Percentiles rank a stretch among this genome's conserved stretches.
Conservation (phyloP, 1,140 invertebrate genomes). For the Temnothorax curvispinosus region DNA sequence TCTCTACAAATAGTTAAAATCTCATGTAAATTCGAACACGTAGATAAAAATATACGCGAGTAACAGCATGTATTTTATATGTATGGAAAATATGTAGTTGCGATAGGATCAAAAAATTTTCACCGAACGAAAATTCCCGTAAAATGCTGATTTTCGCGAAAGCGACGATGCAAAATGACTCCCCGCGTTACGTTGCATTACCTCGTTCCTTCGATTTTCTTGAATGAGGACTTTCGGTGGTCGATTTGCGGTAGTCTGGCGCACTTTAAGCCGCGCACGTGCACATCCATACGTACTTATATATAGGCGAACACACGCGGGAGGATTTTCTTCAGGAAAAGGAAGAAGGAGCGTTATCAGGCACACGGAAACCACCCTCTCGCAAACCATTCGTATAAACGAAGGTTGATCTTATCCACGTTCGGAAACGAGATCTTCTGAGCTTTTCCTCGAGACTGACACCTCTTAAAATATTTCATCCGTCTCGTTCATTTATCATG, state of each 20-base stretch:
- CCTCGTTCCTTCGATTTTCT: neutral
- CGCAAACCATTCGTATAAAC: conserved; percentile 62
- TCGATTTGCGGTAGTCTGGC: conserved; percentile 52
- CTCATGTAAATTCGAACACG: neutral
- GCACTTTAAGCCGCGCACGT: conserved; percentile 9
- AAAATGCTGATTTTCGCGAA: conserved; percentile 29
- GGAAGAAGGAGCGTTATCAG: conserved; percentile 69
- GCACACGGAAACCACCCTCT: conserved; percentile 62
- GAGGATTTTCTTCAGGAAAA: neutral
- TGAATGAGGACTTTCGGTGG: conserved; percentile 41
- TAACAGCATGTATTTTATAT: neutral
- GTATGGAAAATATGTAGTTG: neutral
- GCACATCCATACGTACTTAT: neutral
- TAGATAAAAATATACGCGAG: neutral
- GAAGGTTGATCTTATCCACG: conserved; percentile 68
- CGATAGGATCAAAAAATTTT: conserved; percentile 17
- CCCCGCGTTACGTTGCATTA: conserved; percentile 21
- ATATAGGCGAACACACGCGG: neutral
- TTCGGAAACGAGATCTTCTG: conserved; percentile 50
- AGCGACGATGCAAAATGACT: conserved; percentile 20
- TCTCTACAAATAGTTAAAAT: neutral
- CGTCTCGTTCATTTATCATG: too few relatives aligned
- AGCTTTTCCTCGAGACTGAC: conserved; percentile 5
- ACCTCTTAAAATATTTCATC: conserved; percentile 2
- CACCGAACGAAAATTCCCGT: conserved; percentile 47